Evolutionary conservation across 2,113 vertebrate species (phyloP).

Genomic region (Campylorhamphus procurvoides): DNA sequence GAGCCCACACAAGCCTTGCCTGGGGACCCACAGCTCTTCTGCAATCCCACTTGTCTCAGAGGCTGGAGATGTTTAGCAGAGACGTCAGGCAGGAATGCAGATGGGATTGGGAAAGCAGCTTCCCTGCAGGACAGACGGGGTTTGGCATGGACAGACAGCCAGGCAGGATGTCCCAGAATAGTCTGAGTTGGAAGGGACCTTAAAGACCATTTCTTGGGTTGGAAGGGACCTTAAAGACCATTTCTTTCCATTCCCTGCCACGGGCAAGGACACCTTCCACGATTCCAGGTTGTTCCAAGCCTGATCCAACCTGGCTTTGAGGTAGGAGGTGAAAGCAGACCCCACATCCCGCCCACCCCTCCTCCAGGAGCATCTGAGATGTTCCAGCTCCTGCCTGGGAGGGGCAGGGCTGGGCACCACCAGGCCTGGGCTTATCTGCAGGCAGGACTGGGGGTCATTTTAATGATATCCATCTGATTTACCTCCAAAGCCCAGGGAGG

Average conservation of each 20-base stretch:
- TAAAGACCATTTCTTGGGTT: neutral
- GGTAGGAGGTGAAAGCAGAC: neutral
- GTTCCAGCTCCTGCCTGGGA: neutral
- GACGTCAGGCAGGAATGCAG: neutral
- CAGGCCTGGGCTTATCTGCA: neutral
- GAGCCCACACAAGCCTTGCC: neutral
- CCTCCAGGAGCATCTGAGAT: neutral
- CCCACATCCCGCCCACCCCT: neutral
- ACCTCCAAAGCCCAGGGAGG: neutral
- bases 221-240: neutral
- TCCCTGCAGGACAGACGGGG: neutral
- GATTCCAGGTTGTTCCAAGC: neutral
- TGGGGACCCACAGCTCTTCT: neutral
- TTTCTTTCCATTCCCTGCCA: neutral
- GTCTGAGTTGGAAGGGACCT: neutral
- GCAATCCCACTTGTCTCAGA: neutral
- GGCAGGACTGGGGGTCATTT: neutral
- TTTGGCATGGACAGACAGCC: neutral
- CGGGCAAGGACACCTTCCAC: neutral
- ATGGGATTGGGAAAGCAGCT: neutral
- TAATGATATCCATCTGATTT: neutral
- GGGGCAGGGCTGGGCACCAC: rapidly evolving
- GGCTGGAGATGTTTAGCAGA: neutral
- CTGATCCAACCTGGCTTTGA: neutral
- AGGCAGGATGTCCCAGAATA: neutral